phyloP scores from a whole-genome alignment of 2,797 vertebrate genomes.

The Pygocentrus nattereri region DNA sequence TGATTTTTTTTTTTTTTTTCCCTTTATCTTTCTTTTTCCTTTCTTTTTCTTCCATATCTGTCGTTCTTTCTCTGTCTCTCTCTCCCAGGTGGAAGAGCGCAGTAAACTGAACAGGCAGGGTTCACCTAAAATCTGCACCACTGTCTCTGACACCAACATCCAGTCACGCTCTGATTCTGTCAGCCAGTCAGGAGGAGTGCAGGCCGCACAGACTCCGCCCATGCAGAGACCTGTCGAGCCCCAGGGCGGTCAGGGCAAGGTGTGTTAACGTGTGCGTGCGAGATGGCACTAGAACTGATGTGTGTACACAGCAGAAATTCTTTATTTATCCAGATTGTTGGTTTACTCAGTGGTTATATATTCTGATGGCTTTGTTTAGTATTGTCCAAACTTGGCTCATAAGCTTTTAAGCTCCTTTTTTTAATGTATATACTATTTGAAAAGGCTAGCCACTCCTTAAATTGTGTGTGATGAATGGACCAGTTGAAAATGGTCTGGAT shows the following conservation, averaged over 20 bases:
- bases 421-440: too few species aligned
- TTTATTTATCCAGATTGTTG: too few species aligned
- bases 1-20: neutral
- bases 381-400: too few species aligned
- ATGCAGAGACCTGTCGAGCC: constrained; percentile 94
- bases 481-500: too few species aligned
- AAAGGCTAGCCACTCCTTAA: too few species aligned
- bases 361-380: too few species aligned
- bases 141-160: constrained; percentile 84
- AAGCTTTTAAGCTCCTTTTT: too few species aligned
- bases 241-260: constrained; percentile 92
- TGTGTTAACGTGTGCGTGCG: constrained; percentile 55
- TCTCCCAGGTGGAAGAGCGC: constrained; percentile 88
- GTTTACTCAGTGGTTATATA: too few species aligned
- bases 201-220: constrained; percentile 88
- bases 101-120: constrained; percentile 90
- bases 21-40: neutral
- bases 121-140: constrained; percentile 89
- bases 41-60: neutral
- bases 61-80: neutral
- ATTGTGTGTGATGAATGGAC: too few species aligned
- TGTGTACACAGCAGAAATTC: neutral
- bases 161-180: constrained; percentile 86
- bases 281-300: neutral
- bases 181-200: constrained; percentile 78